Conservation (phyloP, 2,888 invertebrate species). For the Bugula neritina region DNA sequence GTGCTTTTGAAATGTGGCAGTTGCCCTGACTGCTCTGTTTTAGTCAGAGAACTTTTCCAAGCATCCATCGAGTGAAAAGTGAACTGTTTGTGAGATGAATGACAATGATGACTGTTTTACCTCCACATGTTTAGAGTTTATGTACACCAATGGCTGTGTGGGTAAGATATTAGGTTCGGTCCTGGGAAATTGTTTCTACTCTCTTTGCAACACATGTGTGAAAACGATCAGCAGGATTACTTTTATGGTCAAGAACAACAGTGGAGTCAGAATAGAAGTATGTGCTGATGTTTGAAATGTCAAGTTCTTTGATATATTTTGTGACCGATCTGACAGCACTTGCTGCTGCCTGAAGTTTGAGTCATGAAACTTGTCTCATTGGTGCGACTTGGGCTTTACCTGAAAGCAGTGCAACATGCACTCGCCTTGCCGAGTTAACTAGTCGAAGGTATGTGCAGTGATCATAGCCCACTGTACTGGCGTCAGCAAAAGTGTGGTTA, state of each 20-base stretch:
- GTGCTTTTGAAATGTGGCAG: neutral
- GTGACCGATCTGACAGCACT: neutral
- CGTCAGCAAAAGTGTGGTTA: neutral
- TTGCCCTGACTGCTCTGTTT: slow-evolving; percentile 14
- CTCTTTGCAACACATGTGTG: neutral
- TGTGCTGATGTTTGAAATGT: neutral
- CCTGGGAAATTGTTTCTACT: slow-evolving; percentile 28
- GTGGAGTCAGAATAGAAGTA: neutral
- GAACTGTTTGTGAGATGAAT: neutral
- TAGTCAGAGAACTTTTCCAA: neutral
- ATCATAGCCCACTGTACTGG: neutral
- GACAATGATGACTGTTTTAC: slow-evolving; percentile 26
- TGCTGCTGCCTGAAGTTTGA: neutral
- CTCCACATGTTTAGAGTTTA: slow-evolving; percentile 29
- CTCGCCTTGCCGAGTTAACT: neutral
- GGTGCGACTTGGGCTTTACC: neutral
- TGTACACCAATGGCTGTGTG: neutral
- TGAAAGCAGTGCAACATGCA: neutral
- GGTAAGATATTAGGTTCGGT: neutral
- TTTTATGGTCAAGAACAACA: neutral
- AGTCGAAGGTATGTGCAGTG: neutral
- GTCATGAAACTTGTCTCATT: neutral
- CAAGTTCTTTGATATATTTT: neutral
- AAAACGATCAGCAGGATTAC: neutral
- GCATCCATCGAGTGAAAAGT: neutral